phyloP scores from a whole-genome alignment of 1,140 invertebrate genomes.

The Lerema accius region DNA sequence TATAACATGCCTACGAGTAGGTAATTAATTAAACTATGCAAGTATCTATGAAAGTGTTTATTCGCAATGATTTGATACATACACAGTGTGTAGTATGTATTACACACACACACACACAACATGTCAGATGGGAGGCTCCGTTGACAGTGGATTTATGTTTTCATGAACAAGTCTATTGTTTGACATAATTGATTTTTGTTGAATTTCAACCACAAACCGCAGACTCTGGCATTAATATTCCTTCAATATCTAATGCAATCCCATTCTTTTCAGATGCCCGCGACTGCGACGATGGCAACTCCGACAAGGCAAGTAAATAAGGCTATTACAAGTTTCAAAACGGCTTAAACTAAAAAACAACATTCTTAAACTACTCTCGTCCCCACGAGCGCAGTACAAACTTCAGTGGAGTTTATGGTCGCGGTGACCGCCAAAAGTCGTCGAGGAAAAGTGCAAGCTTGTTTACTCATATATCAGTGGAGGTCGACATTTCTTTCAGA shows the following conservation, averaged over 20 bases:
- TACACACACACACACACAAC: too few species aligned
- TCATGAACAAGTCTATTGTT: too few species aligned
- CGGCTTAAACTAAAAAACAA: slow-evolving; percentile 57
- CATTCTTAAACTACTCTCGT: slow-evolving; percentile 52
- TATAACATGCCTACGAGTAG: too few species aligned
- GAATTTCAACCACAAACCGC: too few species aligned
- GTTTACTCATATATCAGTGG: slow-evolving; percentile 78
- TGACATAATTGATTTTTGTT: too few species aligned
- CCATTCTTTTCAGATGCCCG: slow-evolving; percentile 65
- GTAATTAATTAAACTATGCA: too few species aligned
- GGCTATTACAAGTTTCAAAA: slow-evolving; percentile 49
- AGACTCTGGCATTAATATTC: neutral
- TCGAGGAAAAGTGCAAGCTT: slow-evolving; percentile 78
- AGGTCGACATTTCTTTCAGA: slow-evolving; percentile 72
- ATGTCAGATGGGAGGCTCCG: too few species aligned
- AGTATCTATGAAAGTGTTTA: too few species aligned
- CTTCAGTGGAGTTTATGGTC: slow-evolving; percentile 73
- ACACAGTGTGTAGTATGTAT: too few species aligned
- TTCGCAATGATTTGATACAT: too few species aligned
- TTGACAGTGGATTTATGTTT: too few species aligned
- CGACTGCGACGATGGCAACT: slow-evolving; percentile 60
- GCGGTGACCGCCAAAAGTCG: slow-evolving; percentile 75
- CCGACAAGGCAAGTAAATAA: slow-evolving; percentile 68
- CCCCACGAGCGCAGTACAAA: slow-evolving; percentile 67
- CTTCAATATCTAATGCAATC: neutral